Evolutionary conservation across 2,113 vertebrate genomes (phyloP), one percentile per base, ranked within the genome.

Genomic region (Heterotis niloticus): DNA sequence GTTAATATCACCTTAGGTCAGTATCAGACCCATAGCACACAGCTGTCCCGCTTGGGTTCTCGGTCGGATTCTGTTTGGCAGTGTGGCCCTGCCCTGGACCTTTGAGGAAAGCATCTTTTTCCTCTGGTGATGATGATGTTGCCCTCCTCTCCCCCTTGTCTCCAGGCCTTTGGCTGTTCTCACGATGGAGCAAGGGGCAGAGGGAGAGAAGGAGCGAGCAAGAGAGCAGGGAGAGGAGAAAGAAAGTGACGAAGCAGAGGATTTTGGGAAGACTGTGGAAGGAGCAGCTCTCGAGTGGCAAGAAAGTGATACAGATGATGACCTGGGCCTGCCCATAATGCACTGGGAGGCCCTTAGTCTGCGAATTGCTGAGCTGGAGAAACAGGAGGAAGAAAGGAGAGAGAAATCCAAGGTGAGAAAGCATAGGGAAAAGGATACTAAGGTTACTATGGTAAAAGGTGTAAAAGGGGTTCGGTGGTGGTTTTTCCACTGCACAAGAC

Each of bases 291-390:
- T 87, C 71, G 67, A 82, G 23, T 90, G 90, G 90, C 88, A 90
- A 78, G 87, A 90, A 66, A 80, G 84, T 70, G 82, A 80, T 0
- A 18, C 79, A 0, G 86, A 90, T 20, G 91, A 93, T 82, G 88
- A 89, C 23, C 79, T 91, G 10, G 91, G 90, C 57, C 83, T 91
- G 79, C 93, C 93, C 84, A 93, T 94, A 84, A 94, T 94, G 92
- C 91, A 94, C 84, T 94, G 93, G 93, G 92, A 93, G 80, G 92
- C 91, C 0, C 87, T 94, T 51, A 91, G 88, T 70, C 82, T 91
- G 67, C 90, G 90, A 34, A 94, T 94, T 0, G 92, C 91, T 1
- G 90, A 94, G 81, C 85, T 93, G 52, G 92, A 94, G 83, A 93
- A 90, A 80, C 90, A 93, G 67, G 91, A 94, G 24, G 89, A 92